Conservation (phyloP, 2,113 vertebrate species). For the Burhinus bistriatus region DNA sequence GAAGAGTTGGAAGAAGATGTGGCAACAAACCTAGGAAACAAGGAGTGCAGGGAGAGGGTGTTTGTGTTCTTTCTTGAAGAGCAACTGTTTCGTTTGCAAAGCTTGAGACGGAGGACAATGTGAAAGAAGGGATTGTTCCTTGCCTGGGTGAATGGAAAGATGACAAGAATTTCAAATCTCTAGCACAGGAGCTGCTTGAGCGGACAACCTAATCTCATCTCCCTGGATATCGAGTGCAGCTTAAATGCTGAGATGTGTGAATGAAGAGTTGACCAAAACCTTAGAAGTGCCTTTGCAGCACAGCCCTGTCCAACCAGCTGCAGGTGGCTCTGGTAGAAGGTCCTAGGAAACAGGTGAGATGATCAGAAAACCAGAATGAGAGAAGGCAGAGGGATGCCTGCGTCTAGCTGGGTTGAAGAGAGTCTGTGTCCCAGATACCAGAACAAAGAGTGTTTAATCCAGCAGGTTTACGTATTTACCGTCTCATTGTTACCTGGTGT, state of each 20-base stretch:
- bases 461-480: not conserved
- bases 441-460: not conserved
- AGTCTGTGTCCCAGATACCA: not conserved
- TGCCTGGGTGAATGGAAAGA: not conserved
- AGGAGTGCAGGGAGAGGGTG: not conserved
- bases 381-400: not conserved
- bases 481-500: not conserved
- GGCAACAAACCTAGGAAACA: accelerated
- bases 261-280: not conserved
- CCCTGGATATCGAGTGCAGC: not conserved
- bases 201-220: accelerated
- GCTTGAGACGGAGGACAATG: not conserved
- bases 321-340: not conserved
- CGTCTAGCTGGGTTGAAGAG: not conserved
- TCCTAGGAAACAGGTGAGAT: not conserved
- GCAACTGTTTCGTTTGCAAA: not conserved
- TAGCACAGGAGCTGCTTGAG: not conserved
- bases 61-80: not conserved
- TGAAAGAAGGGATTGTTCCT: not conserved
- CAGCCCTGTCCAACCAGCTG: not conserved
- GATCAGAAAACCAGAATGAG: not conserved
- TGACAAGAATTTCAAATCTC: not conserved
- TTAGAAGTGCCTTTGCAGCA: not conserved
- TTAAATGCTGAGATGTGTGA: not conserved
- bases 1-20: not conserved